Evolutionary conservation across 2,797 vertebrate species (phyloP).

Genomic region (Nasua narica): DNA sequence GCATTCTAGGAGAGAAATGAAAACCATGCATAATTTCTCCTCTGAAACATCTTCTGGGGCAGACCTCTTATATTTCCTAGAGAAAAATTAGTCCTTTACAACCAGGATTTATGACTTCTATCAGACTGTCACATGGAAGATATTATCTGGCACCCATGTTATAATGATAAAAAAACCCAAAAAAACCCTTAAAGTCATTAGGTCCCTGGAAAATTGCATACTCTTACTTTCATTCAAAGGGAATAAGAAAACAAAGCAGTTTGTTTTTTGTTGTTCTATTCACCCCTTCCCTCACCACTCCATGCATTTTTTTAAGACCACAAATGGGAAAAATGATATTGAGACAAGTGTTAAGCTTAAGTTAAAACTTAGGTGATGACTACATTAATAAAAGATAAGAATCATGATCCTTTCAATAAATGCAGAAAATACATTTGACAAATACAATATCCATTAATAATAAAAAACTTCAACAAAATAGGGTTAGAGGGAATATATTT

Average conservation of each 20-base stretch:
- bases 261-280: not conserved
- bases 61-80: not conserved
- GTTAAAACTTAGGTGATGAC: slow-evolving; percentile 73
- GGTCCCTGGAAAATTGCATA: not conserved
- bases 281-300: not conserved
- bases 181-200: not conserved
- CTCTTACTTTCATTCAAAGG: not conserved
- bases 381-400: not conserved
- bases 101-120: not conserved
- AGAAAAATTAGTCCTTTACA: not conserved
- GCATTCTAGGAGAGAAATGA: not conserved
- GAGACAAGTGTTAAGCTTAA: slow-evolving; percentile 3
- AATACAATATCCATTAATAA: not conserved
- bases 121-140: not conserved
- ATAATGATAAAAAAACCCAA: not conserved
- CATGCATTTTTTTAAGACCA: not conserved
- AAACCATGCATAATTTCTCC: not conserved
- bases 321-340: not conserved
- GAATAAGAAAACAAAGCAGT: not conserved
- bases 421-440: not conserved
- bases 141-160: not conserved
- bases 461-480: not conserved
- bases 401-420: not conserved
- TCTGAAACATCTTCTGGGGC: not conserved
- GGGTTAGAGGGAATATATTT: no score